phyloP scores from a whole-genome alignment of 1,140 invertebrate genomes.

The Leptinotarsa lineolata region DNA sequence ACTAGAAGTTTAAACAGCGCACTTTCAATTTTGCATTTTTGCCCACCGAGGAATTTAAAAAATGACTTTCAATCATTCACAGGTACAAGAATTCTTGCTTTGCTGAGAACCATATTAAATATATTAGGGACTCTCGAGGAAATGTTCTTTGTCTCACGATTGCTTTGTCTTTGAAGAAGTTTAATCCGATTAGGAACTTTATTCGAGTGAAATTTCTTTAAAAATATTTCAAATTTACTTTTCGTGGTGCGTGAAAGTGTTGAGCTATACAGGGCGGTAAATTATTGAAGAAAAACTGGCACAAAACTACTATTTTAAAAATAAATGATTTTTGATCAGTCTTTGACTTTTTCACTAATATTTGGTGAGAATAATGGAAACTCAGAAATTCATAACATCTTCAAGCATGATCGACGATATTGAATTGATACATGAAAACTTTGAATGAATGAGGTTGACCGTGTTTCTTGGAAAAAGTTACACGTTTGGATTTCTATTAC shows the following conservation, averaged over 20 bases:
- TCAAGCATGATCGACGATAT: no score
- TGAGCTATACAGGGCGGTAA: neutral
- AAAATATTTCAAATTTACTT: neutral
- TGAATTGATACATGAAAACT: no score
- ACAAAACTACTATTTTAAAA: no score
- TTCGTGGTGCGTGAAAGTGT: neutral
- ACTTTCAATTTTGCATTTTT: constrained; percentile 1
- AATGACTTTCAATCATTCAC: constrained; percentile 1
- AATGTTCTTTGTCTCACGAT: neutral
- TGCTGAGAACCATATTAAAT: neutral
- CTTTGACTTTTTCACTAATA: no score
- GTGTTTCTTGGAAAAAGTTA: no score
- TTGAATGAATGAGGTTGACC: no score
- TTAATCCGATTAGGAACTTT: neutral
- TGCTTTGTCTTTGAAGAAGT: constrained; percentile 6
- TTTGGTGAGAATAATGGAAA: no score
- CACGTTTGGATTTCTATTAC: no score
- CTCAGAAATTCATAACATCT: no score
- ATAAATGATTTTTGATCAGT: no score
- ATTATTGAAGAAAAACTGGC: no score
- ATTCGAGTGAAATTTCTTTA: neutral
- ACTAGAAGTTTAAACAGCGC: neutral
- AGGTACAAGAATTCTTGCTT: neutral
- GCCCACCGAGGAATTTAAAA: neutral
- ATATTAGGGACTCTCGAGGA: neutral